phyloP scores from a whole-genome alignment of 2,113 vertebrate species.

The Labeo catla region DNA sequence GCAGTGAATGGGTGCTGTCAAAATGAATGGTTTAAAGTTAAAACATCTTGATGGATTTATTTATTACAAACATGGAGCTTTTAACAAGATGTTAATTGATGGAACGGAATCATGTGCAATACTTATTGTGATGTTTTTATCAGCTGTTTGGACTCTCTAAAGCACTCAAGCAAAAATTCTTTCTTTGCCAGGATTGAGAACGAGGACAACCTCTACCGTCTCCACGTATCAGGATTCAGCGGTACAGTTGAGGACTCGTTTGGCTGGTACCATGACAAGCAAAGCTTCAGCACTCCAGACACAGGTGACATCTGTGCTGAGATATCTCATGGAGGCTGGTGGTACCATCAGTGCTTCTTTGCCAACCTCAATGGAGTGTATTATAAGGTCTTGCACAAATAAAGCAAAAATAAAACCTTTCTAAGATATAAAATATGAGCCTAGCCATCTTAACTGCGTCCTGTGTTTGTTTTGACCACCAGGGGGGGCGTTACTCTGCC shows the following conservation, averaged over 20 bases:
- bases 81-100: neutral
- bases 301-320: conserved; percentile 84
- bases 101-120: neutral
- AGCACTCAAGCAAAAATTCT: conserved; percentile 12
- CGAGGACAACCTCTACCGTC: conserved; percentile 81
- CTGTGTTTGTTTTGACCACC: conserved; percentile 29
- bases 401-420: neutral
- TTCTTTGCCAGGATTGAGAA: conserved; percentile 77
- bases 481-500: conserved; percentile 83
- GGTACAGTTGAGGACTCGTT: conserved; percentile 85
- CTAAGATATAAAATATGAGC: neutral
- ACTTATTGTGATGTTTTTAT: neutral
- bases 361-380: conserved; percentile 88
- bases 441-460: neutral
- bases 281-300: conserved; percentile 86
- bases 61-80: neutral
- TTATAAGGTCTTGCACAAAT: conserved; percentile 75
- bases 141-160: neutral
- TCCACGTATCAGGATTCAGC: conserved; percentile 84
- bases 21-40: neutral
- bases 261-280: conserved; percentile 88
- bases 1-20: neutral
- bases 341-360: conserved; percentile 91
- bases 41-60: neutral
- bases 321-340: conserved; percentile 88